Evolutionary conservation across 2,113 vertebrate genomes (phyloP), one percentile per base, ranked within the genome.

Genomic region (Sander lucioperca): DNA sequence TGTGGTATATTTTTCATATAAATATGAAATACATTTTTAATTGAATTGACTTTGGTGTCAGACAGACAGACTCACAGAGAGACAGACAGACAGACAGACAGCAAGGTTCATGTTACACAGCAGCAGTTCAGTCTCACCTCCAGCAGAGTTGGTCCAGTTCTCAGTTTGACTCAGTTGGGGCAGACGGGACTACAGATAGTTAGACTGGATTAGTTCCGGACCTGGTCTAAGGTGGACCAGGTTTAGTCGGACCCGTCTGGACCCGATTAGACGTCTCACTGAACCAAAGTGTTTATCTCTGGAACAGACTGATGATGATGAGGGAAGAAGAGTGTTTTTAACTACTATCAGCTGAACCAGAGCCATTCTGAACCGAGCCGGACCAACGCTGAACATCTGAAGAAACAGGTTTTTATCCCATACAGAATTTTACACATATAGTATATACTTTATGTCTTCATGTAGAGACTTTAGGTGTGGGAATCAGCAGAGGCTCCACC

Each of bases 61-160:
- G 36, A 36, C 36, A 39, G 1, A 36, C 36, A 39, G 8, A 39
- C 36, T 2, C 2, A 39, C 2, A 39, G 8, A 39, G 8, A 39
- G 6, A 30, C 30, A 33, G 30, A 33, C 5, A 5, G 30, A 30
- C 30, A 43, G 2, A 43, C 0, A 43, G 39, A 43, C 10, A 23
- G 11, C 71, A 79, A 80, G 88, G 73, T 2, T 91, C 76, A 25
- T 21, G 75, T 92, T 86, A 63, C 89, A 27, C 56, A 74, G 63
- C 69, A 75, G 65, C 73, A 47, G 54, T 21, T 68, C 67, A 66
- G 67, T 33, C 50, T 78, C 74, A 69, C 78, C 86, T 86, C 80
- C 81, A 83, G 81, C 73, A 65, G 81, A 77, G 85, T 53, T 1
- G 3, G 14, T 15, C 39, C 56, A 58, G 10, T 69, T 56, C 68